Conservation (phyloP, 2,888 invertebrate species). For the Chloroclystis v-ata region DNA sequence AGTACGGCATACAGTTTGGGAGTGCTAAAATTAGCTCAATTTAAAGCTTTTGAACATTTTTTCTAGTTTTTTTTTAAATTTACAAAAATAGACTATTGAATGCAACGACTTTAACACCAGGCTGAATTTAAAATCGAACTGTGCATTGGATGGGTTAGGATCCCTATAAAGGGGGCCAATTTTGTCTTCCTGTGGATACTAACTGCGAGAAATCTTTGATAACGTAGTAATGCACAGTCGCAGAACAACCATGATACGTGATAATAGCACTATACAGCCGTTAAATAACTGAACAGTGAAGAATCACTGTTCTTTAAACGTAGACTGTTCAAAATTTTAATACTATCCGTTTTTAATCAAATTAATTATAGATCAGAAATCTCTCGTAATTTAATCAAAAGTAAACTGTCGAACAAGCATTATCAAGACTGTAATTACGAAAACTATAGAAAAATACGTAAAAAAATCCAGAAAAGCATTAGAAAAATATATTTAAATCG, state of each 20-base stretch:
- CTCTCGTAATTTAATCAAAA: too few relatives aligned
- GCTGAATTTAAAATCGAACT: neutral
- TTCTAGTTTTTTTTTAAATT: too few relatives aligned
- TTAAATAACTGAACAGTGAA: neutral
- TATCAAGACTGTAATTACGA: neutral
- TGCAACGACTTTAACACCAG: too few relatives aligned
- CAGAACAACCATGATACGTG: too few relatives aligned
- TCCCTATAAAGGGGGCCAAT: conserved; percentile 4
- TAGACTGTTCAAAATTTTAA: neutral
- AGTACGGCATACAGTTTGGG: neutral
- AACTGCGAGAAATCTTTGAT: neutral
- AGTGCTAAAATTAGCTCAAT: neutral
- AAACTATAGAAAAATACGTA: conserved; percentile 15
- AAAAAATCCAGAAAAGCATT: conserved; percentile 8
- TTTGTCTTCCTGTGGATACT: conserved; percentile 3
- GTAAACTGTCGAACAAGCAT: neutral
- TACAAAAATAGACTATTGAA: too few relatives aligned
- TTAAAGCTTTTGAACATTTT: too few relatives aligned
- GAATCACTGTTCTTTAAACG: conserved; percentile 4
- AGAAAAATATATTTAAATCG: conserved; percentile 18
- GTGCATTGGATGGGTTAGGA: neutral
- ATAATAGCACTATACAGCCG: too few relatives aligned
- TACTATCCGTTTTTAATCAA: too few relatives aligned
- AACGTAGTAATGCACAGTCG: neutral
- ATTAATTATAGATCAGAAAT: too few relatives aligned